Base-by-base conservation (phyloP, 2,113 vertebrate genomes). In the Illadopsis cleaveri region DNA sequence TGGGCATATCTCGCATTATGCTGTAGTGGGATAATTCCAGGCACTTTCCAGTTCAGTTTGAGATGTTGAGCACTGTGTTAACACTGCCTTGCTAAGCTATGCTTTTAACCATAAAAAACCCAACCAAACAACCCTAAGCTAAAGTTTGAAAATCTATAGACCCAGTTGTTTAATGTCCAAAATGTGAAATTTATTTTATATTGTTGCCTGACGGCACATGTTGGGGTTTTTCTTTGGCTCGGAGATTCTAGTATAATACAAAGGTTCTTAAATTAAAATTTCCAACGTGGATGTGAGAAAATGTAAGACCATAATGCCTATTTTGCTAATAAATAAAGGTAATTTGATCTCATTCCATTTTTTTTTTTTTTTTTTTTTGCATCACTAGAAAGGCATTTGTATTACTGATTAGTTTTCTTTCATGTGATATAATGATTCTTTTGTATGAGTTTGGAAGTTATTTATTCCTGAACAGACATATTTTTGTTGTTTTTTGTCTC, bases 261-360 rank as follows among this genome's bases (percentile, higher is more conserved):
- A 13, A 86, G 16, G 11, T 66, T 88, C 62, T 65, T 65, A 65
- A 75, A 71, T 42, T 35, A 50, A 84, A 78, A 61, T 21, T 56
- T 68, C 13, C 37, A 48, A 5, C 2, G 3, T 28, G 45, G 31
- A 53, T 77, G 38, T 92, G 80, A 69, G 58, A 83, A 92, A 77
- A 77, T 58, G 19, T 90, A 72, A 92, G 75, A 61, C 13, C 28
- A 5, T 48, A 60, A 58, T 88, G 30, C 7, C 0, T 82, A 12
- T 65, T 70, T 88, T 69, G 66, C 10, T 76, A 58, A 80, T 80
- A 82, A 97, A 93, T 82, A 93, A 94, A 96, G 45, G 33, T 3
- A 3, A 58, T 75, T 80, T 64, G 44, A 45, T 82, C 6, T 94
- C n/a, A 84, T 90, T 90, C 37, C 6, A 28, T 81, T 78, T 72